Percentiles rank a stretch among this genome's conserved stretches.
These are phyloP conservation scores for Peromyscus polionotus DNA, from an alignment of 2,113 vertebrate genomes.

Conservation along the genomic window DNA sequence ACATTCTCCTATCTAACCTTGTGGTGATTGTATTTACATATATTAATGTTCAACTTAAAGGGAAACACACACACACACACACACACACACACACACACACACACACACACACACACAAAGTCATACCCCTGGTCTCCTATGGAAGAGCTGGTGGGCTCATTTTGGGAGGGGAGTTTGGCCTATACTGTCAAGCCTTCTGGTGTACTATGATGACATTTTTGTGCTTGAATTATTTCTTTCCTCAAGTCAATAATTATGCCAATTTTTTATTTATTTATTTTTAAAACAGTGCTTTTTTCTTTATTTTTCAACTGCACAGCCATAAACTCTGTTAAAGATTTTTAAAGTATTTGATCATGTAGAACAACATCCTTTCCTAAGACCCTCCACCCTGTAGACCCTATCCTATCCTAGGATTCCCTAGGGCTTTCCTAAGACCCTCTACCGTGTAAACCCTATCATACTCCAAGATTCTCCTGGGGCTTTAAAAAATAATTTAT, in stretches of 20 bases:
- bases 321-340: background rate
- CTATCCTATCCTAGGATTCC: too few relatives aligned
- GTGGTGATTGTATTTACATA: background rate
- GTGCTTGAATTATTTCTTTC: background rate
- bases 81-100: background rate
- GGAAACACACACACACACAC: background rate
- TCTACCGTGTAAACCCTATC: too few relatives aligned
- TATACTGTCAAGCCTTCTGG: background rate
- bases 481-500: too few relatives aligned
- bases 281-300: background rate
- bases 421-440: background rate
- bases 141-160: background rate
- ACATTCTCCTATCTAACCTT: background rate
- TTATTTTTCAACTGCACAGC: background rate
- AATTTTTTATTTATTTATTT: background rate
- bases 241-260: background rate
- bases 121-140: background rate
- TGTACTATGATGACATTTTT: background rate
- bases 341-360: background rate
- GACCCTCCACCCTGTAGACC: too few relatives aligned
- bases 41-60: background rate
- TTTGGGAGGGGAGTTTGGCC: background rate
- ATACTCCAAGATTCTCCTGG: too few relatives aligned
- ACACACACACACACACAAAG: too few relatives aligned
- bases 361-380: background rate